These are phyloP conservation scores for Oopsacas minuta DNA, from an alignment of 37 sponge, comb jelly and placozoan genomes.

Conservation along the genomic window DNA sequence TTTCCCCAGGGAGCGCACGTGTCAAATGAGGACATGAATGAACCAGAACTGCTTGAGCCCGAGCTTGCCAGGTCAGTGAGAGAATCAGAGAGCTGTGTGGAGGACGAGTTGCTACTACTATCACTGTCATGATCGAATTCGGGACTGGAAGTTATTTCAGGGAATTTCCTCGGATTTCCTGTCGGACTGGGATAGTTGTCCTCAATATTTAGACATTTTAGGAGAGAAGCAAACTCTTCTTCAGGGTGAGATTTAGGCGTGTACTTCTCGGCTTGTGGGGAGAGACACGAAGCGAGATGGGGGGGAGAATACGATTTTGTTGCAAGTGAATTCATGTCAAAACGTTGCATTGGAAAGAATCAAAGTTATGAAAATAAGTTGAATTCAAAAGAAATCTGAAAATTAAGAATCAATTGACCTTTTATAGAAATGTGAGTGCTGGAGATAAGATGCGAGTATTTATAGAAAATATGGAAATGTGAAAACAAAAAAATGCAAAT, in stretches of 20 bases:
- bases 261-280: conserved; percentile 4
- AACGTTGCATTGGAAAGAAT: not conserved
- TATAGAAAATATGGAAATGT: not conserved
- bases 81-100: not conserved
- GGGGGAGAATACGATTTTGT: not conserved
- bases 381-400: not conserved
- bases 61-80: not conserved
- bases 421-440: not conserved
- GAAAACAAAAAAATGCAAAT: not conserved
- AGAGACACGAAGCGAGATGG: not conserved
- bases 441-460: not conserved
- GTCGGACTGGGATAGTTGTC: not conserved
- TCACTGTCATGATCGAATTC: not conserved
- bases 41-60: not conserved
- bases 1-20: not conserved
- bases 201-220: not conserved
- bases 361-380: not conserved
- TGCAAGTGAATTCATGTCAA: not conserved
- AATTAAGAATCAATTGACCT: not conserved
- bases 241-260: not conserved
- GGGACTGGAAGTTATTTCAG: not conserved
- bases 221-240: not conserved
- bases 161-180: not conserved
- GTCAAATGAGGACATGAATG: not conserved
- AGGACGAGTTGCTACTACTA: not conserved